Evolutionary conservation across 2,797 vertebrate species (phyloP).

Genomic region (Alauda arvensis): DNA sequence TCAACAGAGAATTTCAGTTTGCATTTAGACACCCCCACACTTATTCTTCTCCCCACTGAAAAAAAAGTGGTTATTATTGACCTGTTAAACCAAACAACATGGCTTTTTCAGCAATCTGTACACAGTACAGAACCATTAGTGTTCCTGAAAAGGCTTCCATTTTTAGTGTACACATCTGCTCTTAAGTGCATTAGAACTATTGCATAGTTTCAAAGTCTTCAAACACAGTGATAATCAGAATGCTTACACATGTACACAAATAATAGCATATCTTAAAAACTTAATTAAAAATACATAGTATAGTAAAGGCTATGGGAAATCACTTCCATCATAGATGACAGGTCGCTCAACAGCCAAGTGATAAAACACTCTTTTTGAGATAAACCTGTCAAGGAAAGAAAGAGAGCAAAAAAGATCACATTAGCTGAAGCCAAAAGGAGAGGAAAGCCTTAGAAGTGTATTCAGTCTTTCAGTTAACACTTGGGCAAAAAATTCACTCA

Average conservation of each 20-base stretch:
- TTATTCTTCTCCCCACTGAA: neutral
- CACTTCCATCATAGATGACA: conserved; percentile 93
- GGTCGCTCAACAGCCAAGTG: conserved; percentile 89
- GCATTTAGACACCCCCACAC: neutral
- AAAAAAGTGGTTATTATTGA: neutral
- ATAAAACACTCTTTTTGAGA: conserved; percentile 93
- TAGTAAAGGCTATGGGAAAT: conserved; percentile 75
- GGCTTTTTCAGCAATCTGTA: conserved; percentile 44
- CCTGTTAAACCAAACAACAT: conserved; percentile 16
- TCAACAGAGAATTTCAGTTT: conserved; percentile 9
- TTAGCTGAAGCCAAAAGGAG: neutral
- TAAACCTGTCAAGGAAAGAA: conserved; percentile 77
- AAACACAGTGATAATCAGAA: conserved; percentile 26
- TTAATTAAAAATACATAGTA: conserved; percentile 15
- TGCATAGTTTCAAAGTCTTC: conserved; percentile 37
- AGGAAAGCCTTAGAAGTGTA: neutral
- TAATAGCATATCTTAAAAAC: conserved; percentile 59
- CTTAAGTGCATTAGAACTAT: conserved; percentile 37
- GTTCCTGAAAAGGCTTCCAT: neutral
- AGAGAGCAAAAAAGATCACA: neutral
- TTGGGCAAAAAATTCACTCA: neutral
- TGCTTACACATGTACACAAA: conserved; percentile 51
- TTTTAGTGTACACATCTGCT: neutral
- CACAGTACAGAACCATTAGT: conserved; percentile 26
- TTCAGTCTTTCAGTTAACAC: neutral